Evolutionary conservation across 2,797 vertebrate genomes (phyloP).

Genomic region (Miichthys miiuy): DNA sequence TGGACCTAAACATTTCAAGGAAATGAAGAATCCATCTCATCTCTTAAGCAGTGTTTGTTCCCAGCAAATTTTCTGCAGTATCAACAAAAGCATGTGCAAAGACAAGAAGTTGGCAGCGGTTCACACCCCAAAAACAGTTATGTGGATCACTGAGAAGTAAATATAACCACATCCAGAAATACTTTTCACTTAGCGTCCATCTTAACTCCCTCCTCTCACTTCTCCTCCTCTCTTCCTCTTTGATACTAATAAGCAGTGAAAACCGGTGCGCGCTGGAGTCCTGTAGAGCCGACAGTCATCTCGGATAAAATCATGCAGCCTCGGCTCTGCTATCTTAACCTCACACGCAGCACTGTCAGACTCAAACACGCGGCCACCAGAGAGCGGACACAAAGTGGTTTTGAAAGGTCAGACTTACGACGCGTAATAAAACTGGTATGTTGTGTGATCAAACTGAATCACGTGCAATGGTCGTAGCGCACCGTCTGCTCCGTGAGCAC

Average conservation of each 20-base stretch:
- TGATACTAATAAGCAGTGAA: conserved; percentile 73
- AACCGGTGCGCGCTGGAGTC: conserved; percentile 57
- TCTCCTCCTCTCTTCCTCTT: conserved; percentile 23
- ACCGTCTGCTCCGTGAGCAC: not conserved
- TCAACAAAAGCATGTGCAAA: conserved; percentile 3
- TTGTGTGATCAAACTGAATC: conserved; percentile 11
- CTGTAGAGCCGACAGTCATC: conserved; percentile 53
- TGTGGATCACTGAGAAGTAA: conserved; percentile 15
- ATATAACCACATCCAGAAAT: conserved; percentile 5
- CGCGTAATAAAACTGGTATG: conserved; percentile 8
- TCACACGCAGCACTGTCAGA: conserved; percentile 53
- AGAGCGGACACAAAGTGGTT: conserved; percentile 28
- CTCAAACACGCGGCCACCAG: not conserved
- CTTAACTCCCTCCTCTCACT: conserved; percentile 23
- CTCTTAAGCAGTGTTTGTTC: conserved; percentile 4
- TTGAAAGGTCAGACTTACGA: conserved; percentile 21
- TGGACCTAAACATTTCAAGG: not conserved
- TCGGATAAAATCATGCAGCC: conserved; percentile 61
- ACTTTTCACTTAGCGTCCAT: not conserved
- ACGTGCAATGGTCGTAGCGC: not conserved
- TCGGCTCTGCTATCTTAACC: conserved; percentile 28
- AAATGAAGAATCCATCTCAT: not conserved
- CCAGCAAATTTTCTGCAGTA: not conserved
- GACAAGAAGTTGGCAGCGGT: conserved; percentile 7
- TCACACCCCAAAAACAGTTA: not conserved